Percentiles rank a stretch among this genome's conserved stretches.
These are phyloP conservation scores for Hypolimnas misippus DNA, from an alignment of 2,888 invertebrate genomes.

Conservation along the genomic window DNA sequence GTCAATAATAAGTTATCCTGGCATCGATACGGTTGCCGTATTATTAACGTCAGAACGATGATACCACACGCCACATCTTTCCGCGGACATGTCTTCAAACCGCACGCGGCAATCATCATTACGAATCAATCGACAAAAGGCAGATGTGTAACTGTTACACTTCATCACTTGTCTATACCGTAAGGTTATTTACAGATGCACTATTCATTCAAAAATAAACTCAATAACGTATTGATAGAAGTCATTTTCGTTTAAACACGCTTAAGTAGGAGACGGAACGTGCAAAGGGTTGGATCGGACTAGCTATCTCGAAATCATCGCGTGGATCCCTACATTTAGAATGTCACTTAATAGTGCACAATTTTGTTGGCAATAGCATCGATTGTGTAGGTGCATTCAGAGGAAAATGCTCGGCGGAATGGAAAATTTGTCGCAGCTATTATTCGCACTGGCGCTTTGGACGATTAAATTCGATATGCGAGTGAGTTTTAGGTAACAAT, in stretches of 20 bases:
- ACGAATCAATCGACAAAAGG: slow-evolving; percentile 63
- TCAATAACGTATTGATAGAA: slow-evolving; percentile 42
- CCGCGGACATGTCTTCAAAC: slow-evolving; percentile 64
- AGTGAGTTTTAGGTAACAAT: slow-evolving; percentile 51
- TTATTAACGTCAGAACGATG: slow-evolving; percentile 72
- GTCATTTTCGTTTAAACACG: slow-evolving; percentile 42
- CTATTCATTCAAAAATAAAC: slow-evolving; percentile 20
- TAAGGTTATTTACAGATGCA: slow-evolving; percentile 22
- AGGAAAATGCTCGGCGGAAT: slow-evolving; percentile 80
- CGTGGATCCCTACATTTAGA: slow-evolving; percentile 77
- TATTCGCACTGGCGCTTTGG: slow-evolving; percentile 77
- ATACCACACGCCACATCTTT: slow-evolving; percentile 63
- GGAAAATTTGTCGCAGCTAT: slow-evolving; percentile 81
- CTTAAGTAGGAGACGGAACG: slow-evolving; percentile 48
- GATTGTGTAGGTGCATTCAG: slow-evolving; percentile 79
- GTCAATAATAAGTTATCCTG: slow-evolving; percentile 67
- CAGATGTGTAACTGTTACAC: slow-evolving; percentile 78
- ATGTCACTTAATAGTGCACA: slow-evolving; percentile 79
- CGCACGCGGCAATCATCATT: slow-evolving; percentile 68
- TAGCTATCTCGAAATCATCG: slow-evolving; percentile 63
- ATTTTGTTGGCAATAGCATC: slow-evolving; percentile 77
- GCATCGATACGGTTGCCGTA: slow-evolving; percentile 59
- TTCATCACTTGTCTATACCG: slow-evolving; percentile 56
- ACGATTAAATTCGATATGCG: slow-evolving; percentile 76
- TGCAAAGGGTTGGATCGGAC: slow-evolving; percentile 45